A percentile compares a stretch with the other conserved stretches of the same genome.
phyloP scores from a whole-genome alignment of 2,797 vertebrate species.

The Pseudopleuronectes americanus region DNA sequence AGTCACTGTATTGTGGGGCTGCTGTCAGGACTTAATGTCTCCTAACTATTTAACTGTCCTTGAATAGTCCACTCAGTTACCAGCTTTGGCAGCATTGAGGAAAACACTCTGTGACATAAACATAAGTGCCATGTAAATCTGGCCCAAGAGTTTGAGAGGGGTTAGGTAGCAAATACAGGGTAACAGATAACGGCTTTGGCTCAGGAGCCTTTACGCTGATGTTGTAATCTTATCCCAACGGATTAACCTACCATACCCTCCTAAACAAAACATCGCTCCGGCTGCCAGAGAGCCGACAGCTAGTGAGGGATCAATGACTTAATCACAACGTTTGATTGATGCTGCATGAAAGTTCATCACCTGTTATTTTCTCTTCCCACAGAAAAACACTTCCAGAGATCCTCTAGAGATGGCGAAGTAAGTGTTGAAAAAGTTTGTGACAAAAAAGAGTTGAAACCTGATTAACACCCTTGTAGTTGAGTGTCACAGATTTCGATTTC shows the following conservation, averaged over 20 bases:
- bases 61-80: constrained; percentile 9
- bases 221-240: constrained; percentile 65
- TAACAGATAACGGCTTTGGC: constrained; percentile 29
- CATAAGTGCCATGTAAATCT: constrained; percentile 22
- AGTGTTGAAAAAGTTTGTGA: constrained; percentile 37
- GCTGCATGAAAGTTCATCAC: neutral
- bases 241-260: constrained; percentile 59
- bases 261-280: constrained; percentile 41
- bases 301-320: constrained; percentile 21
- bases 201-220: constrained; percentile 40
- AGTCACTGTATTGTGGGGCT: neutral
- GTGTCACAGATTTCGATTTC: too few relatives aligned
- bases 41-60: constrained; percentile 48
- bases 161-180: constrained; percentile 10
- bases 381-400: constrained; percentile 43
- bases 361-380: constrained; percentile 19
- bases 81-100: constrained; percentile 10
- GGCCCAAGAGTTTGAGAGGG: neutral
- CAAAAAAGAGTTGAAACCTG: too few relatives aligned
- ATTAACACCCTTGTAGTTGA: too few relatives aligned
- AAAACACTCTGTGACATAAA: constrained; percentile 35
- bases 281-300: constrained; percentile 25
- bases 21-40: constrained; percentile 9
- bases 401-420: constrained; percentile 78
- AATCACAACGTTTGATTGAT: constrained; percentile 21